These are phyloP conservation scores for Clarias laeviceps DNA, from an alignment of 2,797 vertebrate species.

Conservation along the genomic window DNA sequence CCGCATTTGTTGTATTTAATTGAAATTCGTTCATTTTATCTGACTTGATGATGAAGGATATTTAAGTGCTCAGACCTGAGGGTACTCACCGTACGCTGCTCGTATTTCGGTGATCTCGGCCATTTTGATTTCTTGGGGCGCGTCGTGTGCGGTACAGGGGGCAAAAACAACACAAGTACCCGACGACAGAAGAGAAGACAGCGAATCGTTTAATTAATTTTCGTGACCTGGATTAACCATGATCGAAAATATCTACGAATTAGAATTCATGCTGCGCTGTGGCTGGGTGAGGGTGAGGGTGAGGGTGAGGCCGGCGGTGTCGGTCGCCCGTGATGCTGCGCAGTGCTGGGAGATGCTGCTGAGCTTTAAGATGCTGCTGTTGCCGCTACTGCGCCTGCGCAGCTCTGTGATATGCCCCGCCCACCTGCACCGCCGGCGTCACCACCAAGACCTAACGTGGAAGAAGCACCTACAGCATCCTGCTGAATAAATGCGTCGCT, in stretches of 20 bases:
- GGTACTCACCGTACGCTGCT: slow-evolving; percentile 76
- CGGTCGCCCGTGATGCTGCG: slow-evolving; percentile 42
- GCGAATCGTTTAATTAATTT: slow-evolving; percentile 35
- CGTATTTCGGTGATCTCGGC: slow-evolving; percentile 79
- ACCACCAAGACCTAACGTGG: neutral
- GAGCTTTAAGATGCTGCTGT: slow-evolving; percentile 32
- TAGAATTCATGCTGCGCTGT: slow-evolving; percentile 20
- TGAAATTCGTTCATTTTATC: neutral
- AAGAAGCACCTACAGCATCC: slow-evolving; percentile 10
- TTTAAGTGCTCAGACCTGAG: neutral
- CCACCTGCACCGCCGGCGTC: slow-evolving; percentile 26
- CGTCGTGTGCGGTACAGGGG: slow-evolving; percentile 52
- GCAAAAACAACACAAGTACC: slow-evolving; percentile 3
- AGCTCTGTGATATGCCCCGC: slow-evolving; percentile 41
- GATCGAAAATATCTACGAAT: slow-evolving; percentile 12
- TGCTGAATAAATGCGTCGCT: neutral
- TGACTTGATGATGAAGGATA: neutral
- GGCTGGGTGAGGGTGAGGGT: neutral
- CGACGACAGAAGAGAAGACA: slow-evolving; percentile 15
- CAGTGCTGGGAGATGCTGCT: slow-evolving; percentile 44
- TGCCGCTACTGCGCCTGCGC: slow-evolving; percentile 48
- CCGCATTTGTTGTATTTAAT: neutral
- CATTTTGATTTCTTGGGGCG: slow-evolving; percentile 72
- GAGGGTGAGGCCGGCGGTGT: neutral
- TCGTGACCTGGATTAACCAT: slow-evolving; percentile 8